Base-by-base conservation (phyloP, 2,888 invertebrate genomes). In the Drosophila villosipedis region DNA sequence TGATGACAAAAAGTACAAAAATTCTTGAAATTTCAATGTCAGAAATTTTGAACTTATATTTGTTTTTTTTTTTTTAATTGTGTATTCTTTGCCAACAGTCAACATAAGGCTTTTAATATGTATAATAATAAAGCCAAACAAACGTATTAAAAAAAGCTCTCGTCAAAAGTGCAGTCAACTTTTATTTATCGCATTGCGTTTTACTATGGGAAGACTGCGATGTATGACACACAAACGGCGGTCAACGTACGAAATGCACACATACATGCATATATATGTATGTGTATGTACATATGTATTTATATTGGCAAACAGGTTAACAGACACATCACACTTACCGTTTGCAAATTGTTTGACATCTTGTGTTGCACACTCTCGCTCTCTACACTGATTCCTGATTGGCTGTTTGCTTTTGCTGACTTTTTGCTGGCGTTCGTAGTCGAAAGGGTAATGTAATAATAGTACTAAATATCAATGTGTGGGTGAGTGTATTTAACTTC, bases 261-360 rank as follows among this genome's bases (percentile, higher is more conserved):
- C 43, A 12, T 25, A 4, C 49, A 16, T 50, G 28, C 19, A 50
- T 30, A 50, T 12, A 10, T 30, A 10, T 28, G 19, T 35, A 35
- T 59, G 59, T 25, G 33, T 19, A 64, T 10, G 41, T 30, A 50
- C 35, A 43, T 43, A 41, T 30, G 25, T 33, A 54, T 54, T 35
- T 19, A 55, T 39, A 28, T 39, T 55, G 6, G 39, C 22, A 31
- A 58, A 65, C 58, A 64, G 54, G 49, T 63, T 52, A 31, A 54
- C 35, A 64, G 10, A 49, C 41, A 47, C 43, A 54, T 30, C 47
- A 25, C 49, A 66, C 81, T 71, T 88, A 85, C 84, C 89, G 77
- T 80, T 83, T 85, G 84, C 80, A 85, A 82, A 73, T 82, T 80
- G 58, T 47, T 78, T 53, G 83, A 74, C 84, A 85, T 85, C 68